phyloP scores from a whole-genome alignment of 2,888 invertebrate species.

The Parasteatoda lunata region DNA sequence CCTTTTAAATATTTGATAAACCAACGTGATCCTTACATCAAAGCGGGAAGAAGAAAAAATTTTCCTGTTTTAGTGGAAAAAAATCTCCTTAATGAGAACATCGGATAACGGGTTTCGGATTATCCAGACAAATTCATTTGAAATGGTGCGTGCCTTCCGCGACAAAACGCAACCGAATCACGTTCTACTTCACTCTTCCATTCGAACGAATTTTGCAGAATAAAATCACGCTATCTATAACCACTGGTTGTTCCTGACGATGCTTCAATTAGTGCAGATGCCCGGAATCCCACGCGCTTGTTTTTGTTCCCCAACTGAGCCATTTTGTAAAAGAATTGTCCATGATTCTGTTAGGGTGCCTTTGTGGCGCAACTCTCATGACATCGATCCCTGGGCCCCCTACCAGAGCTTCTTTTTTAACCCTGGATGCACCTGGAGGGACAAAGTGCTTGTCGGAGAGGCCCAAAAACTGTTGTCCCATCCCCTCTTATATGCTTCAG shows the following conservation, averaged over 20 bases:
- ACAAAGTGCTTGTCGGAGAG: conserved; percentile 29
- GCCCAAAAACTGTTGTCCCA: conserved; percentile 2
- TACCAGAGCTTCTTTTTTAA: neutral
- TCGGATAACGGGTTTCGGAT: too few species aligned
- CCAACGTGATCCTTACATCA: too few species aligned
- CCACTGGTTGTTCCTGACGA: neutral
- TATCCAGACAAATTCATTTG: neutral
- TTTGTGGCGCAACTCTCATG: conserved; percentile 57
- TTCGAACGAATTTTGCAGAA: neutral
- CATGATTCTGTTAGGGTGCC: conserved; percentile 39
- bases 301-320: conserved; percentile 36
- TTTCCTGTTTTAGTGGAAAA: too few species aligned
- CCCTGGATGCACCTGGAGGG: conserved; percentile 30
- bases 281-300: conserved; percentile 7
- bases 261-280: conserved; percentile 57
- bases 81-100: too few species aligned
- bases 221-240: conserved; percentile 6
- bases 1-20: too few species aligned
- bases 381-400: conserved; percentile 20
- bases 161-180: neutral
- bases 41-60: too few species aligned
- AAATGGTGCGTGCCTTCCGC: neutral
- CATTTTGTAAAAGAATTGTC: conserved; percentile 7
- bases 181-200: neutral
- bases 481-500: neutral